A percentile compares a stretch with the other conserved stretches of the same genome.
These are phyloP conservation scores for Dolomedes plantarius DNA, from an alignment of 2,888 invertebrate genomes.

Conservation along the genomic window DNA sequence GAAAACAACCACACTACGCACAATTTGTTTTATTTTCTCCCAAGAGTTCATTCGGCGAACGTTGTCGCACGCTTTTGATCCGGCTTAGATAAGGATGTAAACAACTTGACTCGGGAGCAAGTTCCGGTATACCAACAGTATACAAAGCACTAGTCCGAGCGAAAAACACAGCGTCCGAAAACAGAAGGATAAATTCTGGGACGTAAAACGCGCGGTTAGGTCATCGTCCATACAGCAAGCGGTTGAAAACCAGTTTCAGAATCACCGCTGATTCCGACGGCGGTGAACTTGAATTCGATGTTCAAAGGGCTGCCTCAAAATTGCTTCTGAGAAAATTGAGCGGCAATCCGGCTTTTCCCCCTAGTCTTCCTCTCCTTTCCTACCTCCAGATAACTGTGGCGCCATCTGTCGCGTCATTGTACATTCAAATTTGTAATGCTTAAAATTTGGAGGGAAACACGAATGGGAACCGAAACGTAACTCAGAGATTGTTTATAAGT, in stretches of 20 bases:
- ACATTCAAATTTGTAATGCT: too few species aligned
- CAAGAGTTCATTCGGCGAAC: too few species aligned
- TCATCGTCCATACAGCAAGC: slow-evolving; percentile 39
- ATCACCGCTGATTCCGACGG: not conserved
- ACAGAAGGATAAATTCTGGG: not conserved
- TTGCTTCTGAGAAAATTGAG: not conserved
- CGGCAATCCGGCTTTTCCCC: not conserved
- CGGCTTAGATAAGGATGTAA: slow-evolving; percentile 3
- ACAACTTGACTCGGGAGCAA: not conserved
- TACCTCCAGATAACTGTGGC: too few species aligned
- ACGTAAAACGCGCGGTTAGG: slow-evolving; percentile 10
- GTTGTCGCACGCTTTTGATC: slow-evolving; percentile 15
- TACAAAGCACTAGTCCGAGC: too few species aligned
- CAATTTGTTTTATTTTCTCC: too few species aligned
- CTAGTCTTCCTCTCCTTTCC: too few species aligned
- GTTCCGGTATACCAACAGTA: not conserved
- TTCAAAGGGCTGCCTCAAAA: not conserved
- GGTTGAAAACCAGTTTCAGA: slow-evolving; percentile 54
- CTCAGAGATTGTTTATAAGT: too few species aligned
- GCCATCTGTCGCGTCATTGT: too few species aligned
- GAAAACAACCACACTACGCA: too few species aligned
- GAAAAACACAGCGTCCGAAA: too few species aligned
- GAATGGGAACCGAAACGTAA: too few species aligned
- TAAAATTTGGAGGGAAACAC: too few species aligned
- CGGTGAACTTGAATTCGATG: not conserved